phyloP scores from a whole-genome alignment of 2,888 invertebrate species.

The Autographa pulchrina region DNA sequence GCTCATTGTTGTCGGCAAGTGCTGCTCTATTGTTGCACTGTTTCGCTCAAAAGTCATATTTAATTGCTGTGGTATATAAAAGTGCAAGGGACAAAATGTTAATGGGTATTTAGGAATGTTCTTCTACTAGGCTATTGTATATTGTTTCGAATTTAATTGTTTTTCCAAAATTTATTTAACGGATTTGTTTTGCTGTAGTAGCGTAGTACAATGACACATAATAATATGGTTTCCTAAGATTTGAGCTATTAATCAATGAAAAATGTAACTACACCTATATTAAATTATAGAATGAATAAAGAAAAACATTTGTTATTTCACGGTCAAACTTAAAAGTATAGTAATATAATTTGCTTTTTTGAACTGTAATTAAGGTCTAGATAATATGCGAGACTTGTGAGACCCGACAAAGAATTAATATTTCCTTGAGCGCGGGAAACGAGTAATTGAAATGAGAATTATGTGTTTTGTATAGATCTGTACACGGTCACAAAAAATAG shows the following conservation, averaged over 20 bases:
- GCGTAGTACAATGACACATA: conserved; percentile 14
- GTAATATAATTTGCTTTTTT: conserved; percentile 28
- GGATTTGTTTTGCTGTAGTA: not conserved
- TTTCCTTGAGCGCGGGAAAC: conserved; percentile 81
- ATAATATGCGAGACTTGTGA: conserved; percentile 62
- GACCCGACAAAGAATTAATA: conserved; percentile 71
- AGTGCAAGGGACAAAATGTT: conserved; percentile 63
- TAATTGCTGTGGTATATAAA: conserved; percentile 74
- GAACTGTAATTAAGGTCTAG: conserved; percentile 62
- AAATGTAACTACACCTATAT: not conserved
- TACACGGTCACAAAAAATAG: conserved; percentile 60
- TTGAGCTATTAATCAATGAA: conserved; percentile 27
- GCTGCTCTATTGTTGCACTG: conserved; percentile 77
- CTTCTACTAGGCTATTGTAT: conserved; percentile 70
- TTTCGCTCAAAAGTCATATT: conserved; percentile 81
- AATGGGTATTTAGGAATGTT: conserved; percentile 63
- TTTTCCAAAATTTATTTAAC: conserved; percentile 33
- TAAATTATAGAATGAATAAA: not conserved
- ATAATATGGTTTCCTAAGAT: conserved; percentile 25
- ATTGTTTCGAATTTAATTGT: conserved; percentile 67
- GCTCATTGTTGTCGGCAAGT: conserved; percentile 79
- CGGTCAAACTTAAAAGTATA: conserved; percentile 8
- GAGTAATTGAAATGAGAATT: conserved; percentile 67
- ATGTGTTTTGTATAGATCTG: conserved; percentile 44
- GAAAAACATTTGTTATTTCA: conserved; percentile 22